Evolutionary conservation across 2,797 vertebrate species (phyloP), one percentile per base, ranked within the genome.

Genomic region (Synaphobranchus kaupii): DNA sequence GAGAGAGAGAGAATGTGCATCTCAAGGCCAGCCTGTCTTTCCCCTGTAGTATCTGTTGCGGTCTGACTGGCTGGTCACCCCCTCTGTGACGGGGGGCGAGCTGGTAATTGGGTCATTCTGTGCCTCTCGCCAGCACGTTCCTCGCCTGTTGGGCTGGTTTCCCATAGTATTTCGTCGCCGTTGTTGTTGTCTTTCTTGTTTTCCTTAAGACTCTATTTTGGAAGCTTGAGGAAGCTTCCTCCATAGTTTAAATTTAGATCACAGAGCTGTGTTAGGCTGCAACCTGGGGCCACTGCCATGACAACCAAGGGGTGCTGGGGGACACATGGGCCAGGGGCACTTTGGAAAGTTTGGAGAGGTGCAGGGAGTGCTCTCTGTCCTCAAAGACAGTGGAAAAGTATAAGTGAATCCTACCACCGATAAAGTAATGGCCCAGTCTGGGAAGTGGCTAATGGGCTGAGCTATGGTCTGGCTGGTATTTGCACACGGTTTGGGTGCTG

Each of bases 191-290:
- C 81, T n/a, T 56, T 56, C 76, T 58, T 68, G 85, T 84, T 87
- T 83, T 87, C 58, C 88, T 31, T 20, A 78, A 44, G 68, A 58
- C 58, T 90, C 90, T 90, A 91, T 91, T 91, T 89, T 88, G 83
- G 88, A 81, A 86, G 86, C 87, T 87, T 52, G 50, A 87, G 90
- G 90, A 91, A 90, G 85, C 90, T 81, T 83, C 88, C 90, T 87
- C 87, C 86, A 54, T 71, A 78, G 87, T 86, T 82, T 92, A 90
- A 92, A 91, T 92, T 92, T 90, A 89, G 89, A 88, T 84, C 34
- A 44, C 28, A 15, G 85, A 84, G 76, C 66, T 34, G 68, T 66
- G 86, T 28, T 31, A n/a, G 81, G 86, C 68, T 60, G 76, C 85
- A 86, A 34, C 58, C 17, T 31, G 0, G 0, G 47, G 56, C 25